Base-by-base conservation (phyloP, 2,797 vertebrate genomes). In the Sebastes itinus region DNA sequence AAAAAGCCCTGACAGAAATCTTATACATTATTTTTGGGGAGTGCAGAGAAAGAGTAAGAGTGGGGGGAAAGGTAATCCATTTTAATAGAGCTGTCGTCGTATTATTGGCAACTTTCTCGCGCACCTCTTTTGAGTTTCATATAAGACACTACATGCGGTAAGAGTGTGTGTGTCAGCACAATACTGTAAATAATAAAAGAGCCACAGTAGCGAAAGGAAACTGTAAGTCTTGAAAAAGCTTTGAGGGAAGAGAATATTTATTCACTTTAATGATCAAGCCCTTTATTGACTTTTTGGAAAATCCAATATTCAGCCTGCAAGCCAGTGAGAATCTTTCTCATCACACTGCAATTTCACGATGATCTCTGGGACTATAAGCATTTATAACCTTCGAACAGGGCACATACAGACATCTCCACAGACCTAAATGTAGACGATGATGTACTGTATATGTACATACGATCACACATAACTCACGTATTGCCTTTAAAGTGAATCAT, bases 271-370 rank as follows among this genome's bases (percentile, higher is more conserved):
- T 96, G 94, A 96, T 94, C 92, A 94, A 88, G 85, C 80, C 86
- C 88, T 95, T 94, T 94, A 95, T 95, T 96, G 96, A 96, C 96
- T 95, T 96, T 95, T 94, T 87, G 82, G 92, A 94, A 65, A 95
- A 95, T 95, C 95, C 95, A 95, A 96, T 96, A 96, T 95, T 95
- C 94, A 90, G 89, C 89, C 92, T 86, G 81, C 91, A 80, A 94
- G 90, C 92, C 91, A 87, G 84, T 82, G 88, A 92, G 91, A 92
- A 90, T 94, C 89, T 92, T 89, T 90, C 86, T 88, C 89, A 91
- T 91, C 68, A 54, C 83, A 71, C 86, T 89, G 91, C 91, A 93
- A 93, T 95, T 94, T 95, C 90, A 89, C 63, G 70, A 84, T 82
- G 84, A 92, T 92, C 89, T 87, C 84, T 78, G 81, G 82, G 84